Evolutionary conservation across 1,140 invertebrate genomes (phyloP), one percentile per base, ranked within the genome.

Genomic region (Melanaphis sacchari): DNA sequence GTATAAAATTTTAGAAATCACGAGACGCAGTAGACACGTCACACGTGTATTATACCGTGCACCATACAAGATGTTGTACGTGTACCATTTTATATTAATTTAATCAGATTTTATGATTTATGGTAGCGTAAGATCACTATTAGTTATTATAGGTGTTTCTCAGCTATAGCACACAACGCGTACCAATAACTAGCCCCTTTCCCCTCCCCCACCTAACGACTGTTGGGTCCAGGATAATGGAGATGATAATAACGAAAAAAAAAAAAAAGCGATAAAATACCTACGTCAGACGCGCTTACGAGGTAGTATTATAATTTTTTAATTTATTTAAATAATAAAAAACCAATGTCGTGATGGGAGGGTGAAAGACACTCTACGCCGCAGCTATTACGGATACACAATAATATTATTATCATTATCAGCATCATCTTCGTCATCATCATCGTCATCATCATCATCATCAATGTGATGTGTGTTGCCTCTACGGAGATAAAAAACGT

Each of bases 291-390:
- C 59, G 59, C 59, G 11, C 59, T 66, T 31, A 11, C 4, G 26
- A 15, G 15, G 11, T n/a, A 1, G 59, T 2, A 76, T 76, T 18
- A 76, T 76, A 59, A 15, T n/a, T 76, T 66, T 76, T 76, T n/a
- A 59, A 76, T 76, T 76, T 76, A 76, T 76, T 76, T n/a, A n/a
- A n/a, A 76, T 18, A n/a, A 66, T 66, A 76, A n/a, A 76, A 76
- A 76, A 76, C 59, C n/a, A 18, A 76, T 18, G 31, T 15, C 31
- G 4, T 4, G 15, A n/a, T 18, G 31, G 59, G 31, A 66, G 59
- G 59, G 59, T 76, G n/a, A n/a, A 76, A 76, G 11, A 76, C 31
- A 15, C 31, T 76, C 59, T 76, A 76, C 59, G 31, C 31, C 59
- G 59, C 31, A 49, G 43, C 43, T 43, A 18, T 1, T 76, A n/a